These are phyloP conservation scores for Euzophera pinguis DNA, from an alignment of 2,888 invertebrate species.

Conservation along the genomic window DNA sequence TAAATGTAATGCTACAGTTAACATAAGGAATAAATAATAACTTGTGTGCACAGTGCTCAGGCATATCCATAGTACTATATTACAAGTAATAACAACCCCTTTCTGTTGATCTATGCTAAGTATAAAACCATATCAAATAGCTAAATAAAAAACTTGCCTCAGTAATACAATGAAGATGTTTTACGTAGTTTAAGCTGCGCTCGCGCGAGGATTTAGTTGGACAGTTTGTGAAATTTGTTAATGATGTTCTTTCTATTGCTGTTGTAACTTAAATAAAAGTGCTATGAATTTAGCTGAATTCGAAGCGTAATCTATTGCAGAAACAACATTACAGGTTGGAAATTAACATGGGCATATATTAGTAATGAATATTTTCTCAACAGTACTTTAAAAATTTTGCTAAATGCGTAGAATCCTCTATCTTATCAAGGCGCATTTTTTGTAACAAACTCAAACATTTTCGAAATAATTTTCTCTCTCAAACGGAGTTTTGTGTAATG, in stretches of 20 bases:
- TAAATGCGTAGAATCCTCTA: too few species aligned
- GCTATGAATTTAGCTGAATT: neutral
- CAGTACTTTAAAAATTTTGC: too few species aligned
- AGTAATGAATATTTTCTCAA: too few species aligned
- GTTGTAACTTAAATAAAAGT: neutral
- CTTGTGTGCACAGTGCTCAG: conserved; percentile 10
- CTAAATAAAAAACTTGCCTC: conserved; percentile 24
- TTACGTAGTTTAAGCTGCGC: neutral
- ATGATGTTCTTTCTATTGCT: neutral
- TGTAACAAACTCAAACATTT: neutral
- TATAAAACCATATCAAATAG: conserved; percentile 14
- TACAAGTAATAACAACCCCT: neutral
- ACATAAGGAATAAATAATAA: neutral
- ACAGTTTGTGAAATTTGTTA: neutral
- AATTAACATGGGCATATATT: too few species aligned
- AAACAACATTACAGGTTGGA: neutral
- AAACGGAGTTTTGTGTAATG: neutral
- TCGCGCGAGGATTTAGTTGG: neutral
- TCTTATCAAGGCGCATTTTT: too few species aligned
- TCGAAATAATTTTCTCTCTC: neutral
- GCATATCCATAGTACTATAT: conserved; percentile 4
- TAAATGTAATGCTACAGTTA: neutral
- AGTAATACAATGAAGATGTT: conserved; percentile 25
- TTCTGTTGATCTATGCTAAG: neutral
- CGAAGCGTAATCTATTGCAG: too few species aligned